Evolutionary conservation across 2,888 invertebrate genomes (phyloP).

Genomic region (Hypsopygia costalis): DNA sequence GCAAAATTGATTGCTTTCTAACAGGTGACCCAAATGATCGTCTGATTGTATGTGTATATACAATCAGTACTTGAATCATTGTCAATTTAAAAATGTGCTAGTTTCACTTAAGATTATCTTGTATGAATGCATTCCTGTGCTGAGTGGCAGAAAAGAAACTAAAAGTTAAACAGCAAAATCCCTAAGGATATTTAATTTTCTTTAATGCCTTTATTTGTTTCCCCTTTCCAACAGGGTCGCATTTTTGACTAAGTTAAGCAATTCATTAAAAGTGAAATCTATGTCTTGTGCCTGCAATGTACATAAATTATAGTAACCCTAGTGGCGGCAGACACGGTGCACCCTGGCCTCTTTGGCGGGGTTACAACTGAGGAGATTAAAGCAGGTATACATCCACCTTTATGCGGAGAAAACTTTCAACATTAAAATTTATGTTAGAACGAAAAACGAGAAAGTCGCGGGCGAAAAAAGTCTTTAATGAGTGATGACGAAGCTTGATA

Average conservation of each 20-base stretch:
- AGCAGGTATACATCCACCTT: constrained; percentile 9
- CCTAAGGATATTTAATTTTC: background rate
- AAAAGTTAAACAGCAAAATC: too few species aligned
- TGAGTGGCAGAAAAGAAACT: too few species aligned
- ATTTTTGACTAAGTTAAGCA: background rate
- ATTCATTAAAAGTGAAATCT: background rate
- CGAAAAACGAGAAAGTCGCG: constrained; percentile 2
- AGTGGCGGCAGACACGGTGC: constrained; percentile 19
- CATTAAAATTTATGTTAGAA: constrained; percentile 9
- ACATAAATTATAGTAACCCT: constrained; percentile 5
- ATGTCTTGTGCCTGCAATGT: background rate
- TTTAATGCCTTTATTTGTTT: background rate
- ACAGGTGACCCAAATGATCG: too few species aligned
- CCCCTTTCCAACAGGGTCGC: background rate
- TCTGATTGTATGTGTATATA: too few species aligned
- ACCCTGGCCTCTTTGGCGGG: constrained; percentile 26
- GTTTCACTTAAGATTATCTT: too few species aligned
- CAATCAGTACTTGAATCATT: too few species aligned
- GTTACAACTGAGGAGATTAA: constrained; percentile 34
- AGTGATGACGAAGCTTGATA: background rate
- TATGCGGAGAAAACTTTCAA: constrained; percentile 4
- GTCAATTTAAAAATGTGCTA: too few species aligned
- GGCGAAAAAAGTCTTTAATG: background rate
- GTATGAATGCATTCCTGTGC: too few species aligned
- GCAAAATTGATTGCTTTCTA: too few species aligned